Base-by-base conservation (phyloP, 2,113 vertebrate species). In the Sceloporus undulatus region DNA sequence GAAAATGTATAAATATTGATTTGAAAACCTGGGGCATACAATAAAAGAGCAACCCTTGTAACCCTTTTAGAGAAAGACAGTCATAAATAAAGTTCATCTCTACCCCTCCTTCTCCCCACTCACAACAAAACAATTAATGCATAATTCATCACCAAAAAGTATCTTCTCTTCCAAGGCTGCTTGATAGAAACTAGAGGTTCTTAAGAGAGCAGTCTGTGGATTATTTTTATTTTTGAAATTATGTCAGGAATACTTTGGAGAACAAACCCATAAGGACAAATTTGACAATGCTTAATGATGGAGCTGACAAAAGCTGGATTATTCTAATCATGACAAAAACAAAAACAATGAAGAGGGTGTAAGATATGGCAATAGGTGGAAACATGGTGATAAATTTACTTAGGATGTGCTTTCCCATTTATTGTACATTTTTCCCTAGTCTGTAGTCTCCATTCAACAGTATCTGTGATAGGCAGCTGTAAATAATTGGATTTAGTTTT, bases 1-100 rank as follows among this genome's bases (percentile, higher is more conserved):
- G 93, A 91, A 95, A 97, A 97, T 96, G 95, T 96, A 97, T 97
- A 97, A 98, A 97, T 98, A 98, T 97, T 97, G 97, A 98, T 98
- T 97, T 96, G 93, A 92, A 94, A 97, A 96, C 92, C 95, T 96
- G 92, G 93, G 92, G 77, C 93, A 94, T 94, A 96, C 92, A 95
- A 95, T 95, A 95, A 96, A 97, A 96, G 90, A 95, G 82, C 94
- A 95, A 95, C 95, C 97, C 91, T 95, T 91, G 87, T 96, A 97
- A 97, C 96, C 96, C 97, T 98, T 98, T 98, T 97, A 97, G 96
- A 95, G 96, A 96, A 96, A 95, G 85, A 42, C 73, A 95, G 91
- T 86, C 95, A 96, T 97, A 98, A 97, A 97, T 97, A 97, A 96
- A 95, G 93, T 95, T 95, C 95, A 95, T 95, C 93, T 94, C 94